Evolutionary conservation across 2,113 vertebrate genomes (phyloP).

Genomic region (Microcebus lehilahytsara): DNA sequence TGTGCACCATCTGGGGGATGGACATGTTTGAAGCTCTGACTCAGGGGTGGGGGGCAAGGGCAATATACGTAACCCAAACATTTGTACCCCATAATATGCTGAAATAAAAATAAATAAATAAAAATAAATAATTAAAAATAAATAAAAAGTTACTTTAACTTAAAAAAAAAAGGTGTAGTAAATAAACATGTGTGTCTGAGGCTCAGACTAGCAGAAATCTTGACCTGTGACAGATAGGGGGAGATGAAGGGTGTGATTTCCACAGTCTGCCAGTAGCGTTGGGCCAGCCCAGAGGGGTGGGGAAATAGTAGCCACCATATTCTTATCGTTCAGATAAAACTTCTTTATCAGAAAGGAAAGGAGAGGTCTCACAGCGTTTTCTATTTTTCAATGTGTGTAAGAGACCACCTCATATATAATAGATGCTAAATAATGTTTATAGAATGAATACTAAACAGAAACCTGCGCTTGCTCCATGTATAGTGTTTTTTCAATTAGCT

Average conservation of each 20-base stretch:
- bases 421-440: not conserved
- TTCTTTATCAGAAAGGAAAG: not conserved
- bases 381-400: not conserved
- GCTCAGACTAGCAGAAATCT: not conserved
- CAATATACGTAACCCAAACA: too few relatives aligned
- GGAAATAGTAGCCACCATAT: not conserved
- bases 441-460: not conserved
- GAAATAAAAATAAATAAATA: too few relatives aligned
- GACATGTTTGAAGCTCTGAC: too few relatives aligned
- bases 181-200: not conserved
- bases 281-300: too few relatives aligned
- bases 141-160: too few relatives aligned
- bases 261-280: fast-evolving
- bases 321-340: not conserved
- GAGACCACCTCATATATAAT: not conserved
- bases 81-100: too few relatives aligned
- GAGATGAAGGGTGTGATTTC: not conserved
- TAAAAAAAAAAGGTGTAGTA: not conserved
- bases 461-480: not conserved
- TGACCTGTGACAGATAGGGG: not conserved
- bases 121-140: too few relatives aligned
- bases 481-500: not conserved
- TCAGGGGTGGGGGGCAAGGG: too few relatives aligned
- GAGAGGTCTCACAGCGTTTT: not conserved
- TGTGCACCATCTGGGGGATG: too few relatives aligned